A percentile compares a stretch with the other conserved stretches of the same genome.
These are phyloP conservation scores for Criorhina ranunculi DNA, from an alignment of 2,888 invertebrate species.

Conservation along the genomic window DNA sequence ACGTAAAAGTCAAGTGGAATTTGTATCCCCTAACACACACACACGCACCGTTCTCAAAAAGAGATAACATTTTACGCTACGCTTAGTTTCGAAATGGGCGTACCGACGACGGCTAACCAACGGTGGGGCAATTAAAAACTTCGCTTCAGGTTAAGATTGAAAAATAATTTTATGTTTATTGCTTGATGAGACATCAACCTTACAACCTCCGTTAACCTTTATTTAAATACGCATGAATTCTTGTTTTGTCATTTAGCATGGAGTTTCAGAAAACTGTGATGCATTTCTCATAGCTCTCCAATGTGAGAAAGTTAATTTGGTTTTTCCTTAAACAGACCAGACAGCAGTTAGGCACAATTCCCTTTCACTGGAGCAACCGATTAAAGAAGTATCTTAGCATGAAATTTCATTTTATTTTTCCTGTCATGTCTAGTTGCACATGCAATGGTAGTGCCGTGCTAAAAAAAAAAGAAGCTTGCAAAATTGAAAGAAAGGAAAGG, in stretches of 20 bases:
- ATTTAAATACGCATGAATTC: neutral
- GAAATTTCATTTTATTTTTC: constrained; percentile 15
- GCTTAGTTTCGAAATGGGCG: constrained; percentile 32
- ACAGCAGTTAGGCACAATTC: constrained; percentile 3
- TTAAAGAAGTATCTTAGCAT: constrained; percentile 5
- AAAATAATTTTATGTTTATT: constrained; percentile 39
- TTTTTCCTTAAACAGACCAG: neutral
- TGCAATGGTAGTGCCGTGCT: neutral
- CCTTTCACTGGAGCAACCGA: constrained; percentile 62
- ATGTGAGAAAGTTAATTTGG: constrained; percentile 35
- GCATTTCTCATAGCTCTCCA: neutral
- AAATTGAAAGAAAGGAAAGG: constrained; percentile 19
- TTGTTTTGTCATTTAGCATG: constrained; percentile 12
- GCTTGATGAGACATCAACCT: constrained; percentile 30
- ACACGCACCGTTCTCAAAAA: constrained; percentile 21
- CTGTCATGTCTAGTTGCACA: constrained; percentile 31
- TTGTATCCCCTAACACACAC: constrained; percentile 19
- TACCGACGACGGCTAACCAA: constrained; percentile 21
- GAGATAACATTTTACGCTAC: constrained; percentile 47
- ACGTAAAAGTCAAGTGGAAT: constrained; percentile 28
- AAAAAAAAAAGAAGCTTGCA: constrained; percentile 32
- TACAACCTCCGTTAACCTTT: constrained; percentile 24
- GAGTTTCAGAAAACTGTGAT: neutral
- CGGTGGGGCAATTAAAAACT: constrained; percentile 33
- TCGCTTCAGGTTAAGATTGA: constrained; percentile 9